Conservation (phyloP, 2,113 vertebrate genomes). For the Forbesichthys agassizii region DNA sequence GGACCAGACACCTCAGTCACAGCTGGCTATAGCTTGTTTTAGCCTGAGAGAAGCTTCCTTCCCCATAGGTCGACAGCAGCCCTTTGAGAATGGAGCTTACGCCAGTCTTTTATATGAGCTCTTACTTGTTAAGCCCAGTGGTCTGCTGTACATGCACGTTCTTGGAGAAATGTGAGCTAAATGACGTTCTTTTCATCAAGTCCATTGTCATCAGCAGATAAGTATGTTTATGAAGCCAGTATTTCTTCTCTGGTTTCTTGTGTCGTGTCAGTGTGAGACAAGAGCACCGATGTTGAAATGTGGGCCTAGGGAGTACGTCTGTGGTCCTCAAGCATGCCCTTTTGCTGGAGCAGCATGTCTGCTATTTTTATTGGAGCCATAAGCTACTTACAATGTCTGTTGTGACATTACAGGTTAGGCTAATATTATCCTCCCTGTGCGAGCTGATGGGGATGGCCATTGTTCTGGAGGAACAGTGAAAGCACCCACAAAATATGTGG, state of each 20-base stretch:
- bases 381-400: constrained; percentile 60
- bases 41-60: constrained; percentile 55
- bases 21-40: constrained; percentile 19
- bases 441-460: constrained; percentile 1
- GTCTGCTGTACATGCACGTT: constrained; percentile 3
- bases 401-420: constrained; percentile 53
- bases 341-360: constrained; percentile 39
- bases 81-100: constrained; percentile 60
- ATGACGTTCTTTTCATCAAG: not conserved
- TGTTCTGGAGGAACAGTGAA: not conserved
- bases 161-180: too few relatives aligned
- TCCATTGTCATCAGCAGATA: not conserved
- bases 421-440: constrained; percentile 43
- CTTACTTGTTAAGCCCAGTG: constrained; percentile 41
- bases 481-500: too few relatives aligned
- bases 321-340: constrained; percentile 41
- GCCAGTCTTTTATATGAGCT: constrained; percentile 47
- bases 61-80: constrained; percentile 47
- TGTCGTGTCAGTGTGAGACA: not conserved
- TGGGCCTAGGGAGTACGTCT: constrained; percentile 35
- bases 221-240: not conserved
- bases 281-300: constrained; percentile 18
- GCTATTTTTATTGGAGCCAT: constrained; percentile 62
- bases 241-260: constrained; percentile 1
- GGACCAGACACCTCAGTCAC: constrained; percentile 41